These are phyloP conservation scores for Aleiodes sp. DNA, from an alignment of 1,140 invertebrate species.

Conservation along the genomic window DNA sequence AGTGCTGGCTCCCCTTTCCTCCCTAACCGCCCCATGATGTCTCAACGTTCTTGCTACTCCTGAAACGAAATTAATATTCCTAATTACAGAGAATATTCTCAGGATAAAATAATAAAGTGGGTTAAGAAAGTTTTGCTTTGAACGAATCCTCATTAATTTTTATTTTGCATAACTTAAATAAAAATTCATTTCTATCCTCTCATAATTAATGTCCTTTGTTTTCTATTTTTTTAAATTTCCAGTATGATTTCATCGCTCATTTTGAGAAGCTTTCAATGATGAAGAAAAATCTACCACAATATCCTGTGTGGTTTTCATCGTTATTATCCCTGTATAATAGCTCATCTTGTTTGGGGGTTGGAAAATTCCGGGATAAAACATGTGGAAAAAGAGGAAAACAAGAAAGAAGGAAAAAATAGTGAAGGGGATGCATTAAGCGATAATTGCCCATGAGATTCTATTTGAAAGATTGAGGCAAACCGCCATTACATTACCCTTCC, in stretches of 20 bases:
- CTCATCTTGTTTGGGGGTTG: neutral
- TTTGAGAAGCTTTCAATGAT: neutral
- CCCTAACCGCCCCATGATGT: constrained; percentile 14
- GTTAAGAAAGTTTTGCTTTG: neutral
- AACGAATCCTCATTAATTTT: neutral
- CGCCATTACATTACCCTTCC: constrained; percentile 30
- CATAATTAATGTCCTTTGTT: no score
- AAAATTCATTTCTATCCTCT: neutral
- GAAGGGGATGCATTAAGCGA: constrained; percentile 31
- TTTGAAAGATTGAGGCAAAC: constrained; percentile 51
- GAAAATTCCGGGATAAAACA: neutral
- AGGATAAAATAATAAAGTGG: neutral
- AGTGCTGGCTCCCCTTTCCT: constrained; percentile 46
- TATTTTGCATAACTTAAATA: neutral
- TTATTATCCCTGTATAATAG: neutral
- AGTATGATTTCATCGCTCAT: no score
- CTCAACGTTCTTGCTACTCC: constrained; percentile 40
- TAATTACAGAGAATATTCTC: constrained; percentile 51
- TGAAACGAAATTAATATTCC: constrained; percentile 66
- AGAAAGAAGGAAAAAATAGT: neutral
- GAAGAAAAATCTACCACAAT: neutral
- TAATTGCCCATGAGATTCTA: constrained; percentile 47
- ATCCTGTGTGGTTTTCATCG: neutral
- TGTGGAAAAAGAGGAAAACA: no score
- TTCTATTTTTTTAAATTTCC: no score